Conservation (phyloP, 2,113 vertebrate genomes). For the Sander lucioperca region DNA sequence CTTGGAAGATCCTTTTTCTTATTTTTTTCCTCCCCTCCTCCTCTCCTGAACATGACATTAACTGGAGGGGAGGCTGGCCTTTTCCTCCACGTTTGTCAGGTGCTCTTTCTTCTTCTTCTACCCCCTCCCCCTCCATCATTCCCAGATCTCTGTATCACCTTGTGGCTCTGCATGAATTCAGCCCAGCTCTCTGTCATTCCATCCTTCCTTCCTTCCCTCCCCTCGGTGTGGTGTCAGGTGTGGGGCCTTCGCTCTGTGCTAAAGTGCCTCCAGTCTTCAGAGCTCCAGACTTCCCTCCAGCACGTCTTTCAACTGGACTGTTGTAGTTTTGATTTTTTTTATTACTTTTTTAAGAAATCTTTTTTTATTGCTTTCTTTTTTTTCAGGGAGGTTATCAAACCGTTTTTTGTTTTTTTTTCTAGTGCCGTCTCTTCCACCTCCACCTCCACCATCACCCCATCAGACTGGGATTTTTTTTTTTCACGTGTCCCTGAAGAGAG, state of each 20-base stretch:
- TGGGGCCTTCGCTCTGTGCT: conserved; percentile 81
- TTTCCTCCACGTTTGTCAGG: conserved; percentile 82
- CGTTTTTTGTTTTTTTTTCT: conserved; percentile 39
- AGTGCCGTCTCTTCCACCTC: conserved; percentile 54
- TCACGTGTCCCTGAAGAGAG: conserved; percentile 42
- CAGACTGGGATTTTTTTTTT: conserved; percentile 17
- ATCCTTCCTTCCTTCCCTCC: conserved; percentile 34
- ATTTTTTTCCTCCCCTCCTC: conserved; percentile 44
- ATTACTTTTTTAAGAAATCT: conserved; percentile 57
- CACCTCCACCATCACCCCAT: conserved; percentile 43
- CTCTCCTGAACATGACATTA: conserved; percentile 74
- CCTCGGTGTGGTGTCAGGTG: conserved; percentile 64
- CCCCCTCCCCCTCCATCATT: conserved; percentile 46
- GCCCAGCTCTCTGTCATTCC: conserved; percentile 64
- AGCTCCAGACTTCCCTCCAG: conserved; percentile 84
- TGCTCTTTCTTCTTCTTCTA: conserved; percentile 57
- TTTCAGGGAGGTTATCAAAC: conserved; percentile 73
- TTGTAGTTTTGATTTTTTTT: conserved; percentile 55
- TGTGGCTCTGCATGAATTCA: conserved; percentile 64
- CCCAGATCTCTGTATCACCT: conserved; percentile 53
- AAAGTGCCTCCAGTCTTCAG: conserved; percentile 82
- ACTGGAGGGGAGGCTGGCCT: conserved; percentile 82
- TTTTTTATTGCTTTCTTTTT: conserved; percentile 66
- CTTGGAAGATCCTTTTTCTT: conserved; percentile 1
- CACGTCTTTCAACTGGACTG: conserved; percentile 71